phyloP scores from a whole-genome alignment of 2,888 invertebrate species.

The Troides oblongomaculatus region DNA sequence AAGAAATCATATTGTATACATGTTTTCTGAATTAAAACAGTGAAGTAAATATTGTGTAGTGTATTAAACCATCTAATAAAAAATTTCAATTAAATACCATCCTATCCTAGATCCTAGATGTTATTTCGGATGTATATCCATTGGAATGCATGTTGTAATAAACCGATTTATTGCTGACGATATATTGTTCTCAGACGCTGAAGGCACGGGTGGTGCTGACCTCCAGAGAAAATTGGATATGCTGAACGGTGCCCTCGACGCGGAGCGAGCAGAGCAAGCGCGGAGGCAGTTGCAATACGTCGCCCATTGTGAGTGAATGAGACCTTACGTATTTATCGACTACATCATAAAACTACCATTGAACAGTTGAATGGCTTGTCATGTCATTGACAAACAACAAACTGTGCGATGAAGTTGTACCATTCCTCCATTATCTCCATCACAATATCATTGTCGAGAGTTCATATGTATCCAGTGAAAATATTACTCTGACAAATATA shows the following conservation, averaged over 20 bases:
- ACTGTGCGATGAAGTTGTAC: not conserved
- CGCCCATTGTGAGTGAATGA: constrained; percentile 87
- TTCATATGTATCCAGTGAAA: not conserved
- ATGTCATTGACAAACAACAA: not conserved
- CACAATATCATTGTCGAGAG: not conserved
- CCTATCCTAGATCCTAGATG: not conserved
- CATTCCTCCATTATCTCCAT: not conserved
- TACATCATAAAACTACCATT: constrained; percentile 10
- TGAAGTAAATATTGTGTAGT: too few relatives aligned
- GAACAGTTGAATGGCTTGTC: constrained; percentile 23
- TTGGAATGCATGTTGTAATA: not conserved
- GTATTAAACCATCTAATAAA: too few relatives aligned
- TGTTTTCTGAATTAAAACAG: too few relatives aligned
- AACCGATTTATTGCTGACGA: constrained; percentile 17
- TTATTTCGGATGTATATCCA: not conserved
- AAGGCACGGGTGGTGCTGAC: constrained; percentile 90
- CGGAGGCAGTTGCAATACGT: constrained; percentile 89
- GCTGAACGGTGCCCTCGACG: constrained; percentile 94
- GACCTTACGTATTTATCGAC: constrained; percentile 25
- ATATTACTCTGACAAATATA: not conserved
- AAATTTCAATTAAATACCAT: too few relatives aligned
- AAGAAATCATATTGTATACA: too few relatives aligned
- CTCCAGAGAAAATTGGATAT: constrained; percentile 94
- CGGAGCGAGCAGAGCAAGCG: constrained; percentile 89
- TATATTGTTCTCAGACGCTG: constrained; percentile 83